These are phyloP conservation scores for Aricia artaxerxes DNA, from an alignment of 2,888 invertebrate genomes.

Conservation along the genomic window DNA sequence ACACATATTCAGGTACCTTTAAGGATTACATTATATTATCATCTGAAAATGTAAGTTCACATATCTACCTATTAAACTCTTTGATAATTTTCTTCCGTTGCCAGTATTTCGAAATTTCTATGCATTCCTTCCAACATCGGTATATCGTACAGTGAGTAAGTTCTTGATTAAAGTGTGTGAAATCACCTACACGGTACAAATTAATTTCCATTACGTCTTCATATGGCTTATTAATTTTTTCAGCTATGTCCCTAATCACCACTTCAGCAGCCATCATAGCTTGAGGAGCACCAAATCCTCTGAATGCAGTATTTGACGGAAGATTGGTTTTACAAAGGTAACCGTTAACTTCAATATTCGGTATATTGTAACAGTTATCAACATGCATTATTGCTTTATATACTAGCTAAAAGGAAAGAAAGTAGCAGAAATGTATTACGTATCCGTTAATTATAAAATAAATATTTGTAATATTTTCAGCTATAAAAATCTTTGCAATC, in stretches of 20 bases:
- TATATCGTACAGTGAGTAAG: conserved; percentile 86
- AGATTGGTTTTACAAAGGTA: conserved; percentile 93
- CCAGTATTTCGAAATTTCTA: conserved; percentile 82
- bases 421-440: neutral
- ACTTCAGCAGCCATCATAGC: conserved; percentile 92
- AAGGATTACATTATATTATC: no score
- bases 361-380: conserved; percentile 91
- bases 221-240: conserved; percentile 82
- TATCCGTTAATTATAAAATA: neutral
- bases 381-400: conserved; percentile 89
- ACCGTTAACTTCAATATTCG: conserved; percentile 84
- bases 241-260: conserved; percentile 88
- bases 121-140: conserved; percentile 89
- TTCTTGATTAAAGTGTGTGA: conserved; percentile 89
- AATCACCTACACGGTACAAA: conserved; percentile 88
- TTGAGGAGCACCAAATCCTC: conserved; percentile 95
- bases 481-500: no score
- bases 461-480: neutral
- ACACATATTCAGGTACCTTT: no score
- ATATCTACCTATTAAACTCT: conserved; percentile 84
- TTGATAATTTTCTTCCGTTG: conserved; percentile 80
- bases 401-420: conserved; percentile 83
- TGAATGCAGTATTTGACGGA: conserved; percentile 95
- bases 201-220: conserved; percentile 85
- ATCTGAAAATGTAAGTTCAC: no score